A percentile compares a stretch with the other conserved stretches of the same genome.
Evolutionary conservation across 2,888 invertebrate species (phyloP).

Genomic region (Dorcus hopei): DNA sequence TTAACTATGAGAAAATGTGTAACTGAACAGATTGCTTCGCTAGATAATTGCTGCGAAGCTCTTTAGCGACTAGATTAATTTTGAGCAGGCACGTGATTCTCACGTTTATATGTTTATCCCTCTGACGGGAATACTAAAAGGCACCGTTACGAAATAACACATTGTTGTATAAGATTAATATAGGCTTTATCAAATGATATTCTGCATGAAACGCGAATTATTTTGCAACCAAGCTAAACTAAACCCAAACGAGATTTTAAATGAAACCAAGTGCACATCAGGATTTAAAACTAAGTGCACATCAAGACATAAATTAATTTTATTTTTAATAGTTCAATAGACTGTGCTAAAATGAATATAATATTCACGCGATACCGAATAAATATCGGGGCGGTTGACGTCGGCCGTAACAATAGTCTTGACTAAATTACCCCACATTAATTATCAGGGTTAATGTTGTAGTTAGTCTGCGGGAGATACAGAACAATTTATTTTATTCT

Average conservation of each 20-base stretch:
- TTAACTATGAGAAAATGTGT: slow-evolving; percentile 25
- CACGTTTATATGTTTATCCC: slow-evolving; percentile 11
- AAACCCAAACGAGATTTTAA: too few species aligned
- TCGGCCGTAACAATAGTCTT: neutral
- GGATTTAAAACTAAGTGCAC: too few species aligned
- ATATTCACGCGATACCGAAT: neutral
- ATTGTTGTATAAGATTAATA: too few species aligned
- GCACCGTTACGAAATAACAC: neutral
- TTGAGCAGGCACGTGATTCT: slow-evolving; percentile 14
- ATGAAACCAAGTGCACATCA: too few species aligned
- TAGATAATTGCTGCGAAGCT: slow-evolving; percentile 21
- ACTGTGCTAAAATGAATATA: neutral
- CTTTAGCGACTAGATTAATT: slow-evolving; percentile 17
- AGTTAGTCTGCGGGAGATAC: neutral
- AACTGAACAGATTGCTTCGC: slow-evolving; percentile 23
- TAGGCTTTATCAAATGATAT: too few species aligned
- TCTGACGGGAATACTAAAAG: neutral
- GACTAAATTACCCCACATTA: slow-evolving; percentile 2
- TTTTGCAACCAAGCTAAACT: too few species aligned
- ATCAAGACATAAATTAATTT: too few species aligned
- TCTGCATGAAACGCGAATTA: too few species aligned
- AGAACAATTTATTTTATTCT: neutral
- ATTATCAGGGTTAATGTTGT: neutral
- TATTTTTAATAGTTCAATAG: too few species aligned
- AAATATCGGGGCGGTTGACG: neutral